Evolutionary conservation across 2,797 vertebrate species (phyloP), one percentile per base, ranked within the genome.

Genomic region (Ibycter americanus): DNA sequence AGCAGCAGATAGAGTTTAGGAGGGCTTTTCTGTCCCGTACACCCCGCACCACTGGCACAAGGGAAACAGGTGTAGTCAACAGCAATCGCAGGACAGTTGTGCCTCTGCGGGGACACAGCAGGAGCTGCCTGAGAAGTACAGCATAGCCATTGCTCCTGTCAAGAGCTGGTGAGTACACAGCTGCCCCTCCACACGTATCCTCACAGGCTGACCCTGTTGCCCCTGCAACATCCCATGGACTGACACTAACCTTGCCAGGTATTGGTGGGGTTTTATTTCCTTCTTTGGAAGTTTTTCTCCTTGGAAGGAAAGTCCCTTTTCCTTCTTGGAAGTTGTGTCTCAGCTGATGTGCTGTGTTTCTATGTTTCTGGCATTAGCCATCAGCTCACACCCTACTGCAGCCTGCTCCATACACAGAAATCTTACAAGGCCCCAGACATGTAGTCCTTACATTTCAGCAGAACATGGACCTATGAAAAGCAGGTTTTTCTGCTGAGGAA

Each of bases 131-230:
- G 0, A 44, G 70, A 71, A 63, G 25, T 1, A 68, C 49, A 61
- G 5, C 19, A 22, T 12, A 15, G 20, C 15, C 23, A 8, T 2
- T 1, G 61, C 17, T 87, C 21, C 25, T 82, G 21, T 25, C 19
- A 31, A 42, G 62, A 25, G 40, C 70, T 46, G 22, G 9, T 4
- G 21, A 51, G 14, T 8, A 23, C 46, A 4, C 40, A 16, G 31
- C 21, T 83, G 8, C 29, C 16, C 12, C 26, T 36, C 20, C 47
- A 36, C 34, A 20, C 0, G 1, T 8, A 9, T 21, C 15, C 42
- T 34, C 7, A 9, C 4, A n/a, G 36, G 12, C 15, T 73, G 32
- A 5, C 36, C 3, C 26, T 49, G 2, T 29, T 65, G 10, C 13
- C 26, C 4, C 26, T 68, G 25, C 20, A 36, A 19, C 8, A 4